phyloP scores from a whole-genome alignment of 2,797 vertebrate species.

The Oophaga sylvatica region DNA sequence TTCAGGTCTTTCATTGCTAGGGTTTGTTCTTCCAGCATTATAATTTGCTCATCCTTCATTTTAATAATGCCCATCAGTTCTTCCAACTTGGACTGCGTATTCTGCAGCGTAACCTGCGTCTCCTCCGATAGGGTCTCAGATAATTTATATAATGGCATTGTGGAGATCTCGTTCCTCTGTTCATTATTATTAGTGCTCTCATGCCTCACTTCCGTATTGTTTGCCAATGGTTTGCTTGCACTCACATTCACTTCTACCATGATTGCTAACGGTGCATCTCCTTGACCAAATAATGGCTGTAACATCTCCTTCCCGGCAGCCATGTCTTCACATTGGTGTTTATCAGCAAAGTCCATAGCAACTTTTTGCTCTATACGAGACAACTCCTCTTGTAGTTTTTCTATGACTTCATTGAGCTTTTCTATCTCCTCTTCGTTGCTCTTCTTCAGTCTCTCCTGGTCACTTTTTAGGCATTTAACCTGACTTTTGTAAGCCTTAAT shows the following conservation, averaged over 20 bases:
- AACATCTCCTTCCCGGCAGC: conserved; percentile 70
- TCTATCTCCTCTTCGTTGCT: conserved; percentile 87
- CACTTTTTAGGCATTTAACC: conserved; percentile 85
- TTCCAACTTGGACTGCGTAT: conserved; percentile 64
- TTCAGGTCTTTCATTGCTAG: conserved; percentile 87
- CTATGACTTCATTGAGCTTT: conserved; percentile 90
- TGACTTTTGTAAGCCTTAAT: conserved; percentile 86
- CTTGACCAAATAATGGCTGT: conserved; percentile 70
- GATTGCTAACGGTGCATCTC: conserved; percentile 20
- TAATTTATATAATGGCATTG: background rate
- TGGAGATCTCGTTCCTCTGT: background rate
- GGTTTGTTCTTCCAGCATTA: conserved; percentile 33
- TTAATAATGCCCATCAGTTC: background rate
- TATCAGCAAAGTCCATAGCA: conserved; percentile 69
- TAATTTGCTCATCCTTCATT: conserved; percentile 39
- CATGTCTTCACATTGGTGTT: conserved; percentile 72
- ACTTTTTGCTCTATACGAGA: conserved; percentile 81
- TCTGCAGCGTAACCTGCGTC: conserved; percentile 69
- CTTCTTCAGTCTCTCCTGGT: conserved; percentile 85
- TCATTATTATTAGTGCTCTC: background rate
- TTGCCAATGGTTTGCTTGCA: background rate
- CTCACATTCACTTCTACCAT: background rate
- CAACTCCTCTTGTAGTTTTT: conserved; percentile 92
- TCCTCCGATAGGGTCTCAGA: background rate
- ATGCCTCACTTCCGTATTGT: background rate